phyloP scores from a whole-genome alignment of 2,113 vertebrate species.

The Vidua chalybeata region DNA sequence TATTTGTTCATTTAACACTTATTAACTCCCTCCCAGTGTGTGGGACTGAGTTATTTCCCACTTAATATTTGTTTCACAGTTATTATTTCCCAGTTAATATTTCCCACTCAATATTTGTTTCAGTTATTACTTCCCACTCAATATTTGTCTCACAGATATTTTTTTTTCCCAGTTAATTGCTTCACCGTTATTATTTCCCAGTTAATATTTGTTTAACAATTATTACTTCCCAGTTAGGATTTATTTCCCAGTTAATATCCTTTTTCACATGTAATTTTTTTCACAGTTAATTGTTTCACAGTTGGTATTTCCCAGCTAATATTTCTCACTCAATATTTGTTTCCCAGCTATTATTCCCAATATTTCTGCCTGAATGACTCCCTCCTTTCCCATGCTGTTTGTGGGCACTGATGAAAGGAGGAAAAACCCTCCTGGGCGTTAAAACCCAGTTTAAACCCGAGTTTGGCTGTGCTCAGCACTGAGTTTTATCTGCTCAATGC shows the following conservation, averaged over 20 bases:
- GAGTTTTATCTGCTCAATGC: too few species aligned
- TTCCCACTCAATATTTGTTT: too few species aligned
- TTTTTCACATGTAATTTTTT: neutral
- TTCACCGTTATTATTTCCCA: neutral
- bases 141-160: neutral
- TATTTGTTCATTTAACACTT: neutral
- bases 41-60: neutral
- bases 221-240: neutral
- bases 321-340: neutral
- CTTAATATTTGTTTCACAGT: neutral
- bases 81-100: neutral
- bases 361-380: neutral
- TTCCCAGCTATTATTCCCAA: neutral
- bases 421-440: too few species aligned
- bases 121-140: too few species aligned
- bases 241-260: too few species aligned
- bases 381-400: rapidly evolving
- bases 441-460: too few species aligned
- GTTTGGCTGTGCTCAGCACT: too few species aligned
- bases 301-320: neutral
- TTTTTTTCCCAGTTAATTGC: neutral
- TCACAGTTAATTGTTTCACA: neutral
- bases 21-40: rapidly evolving
- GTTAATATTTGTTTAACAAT: neutral
- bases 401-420: too few species aligned